These are phyloP conservation scores for Trinectes maculatus DNA, from an alignment of 2,113 vertebrate species.

Conservation along the genomic window DNA sequence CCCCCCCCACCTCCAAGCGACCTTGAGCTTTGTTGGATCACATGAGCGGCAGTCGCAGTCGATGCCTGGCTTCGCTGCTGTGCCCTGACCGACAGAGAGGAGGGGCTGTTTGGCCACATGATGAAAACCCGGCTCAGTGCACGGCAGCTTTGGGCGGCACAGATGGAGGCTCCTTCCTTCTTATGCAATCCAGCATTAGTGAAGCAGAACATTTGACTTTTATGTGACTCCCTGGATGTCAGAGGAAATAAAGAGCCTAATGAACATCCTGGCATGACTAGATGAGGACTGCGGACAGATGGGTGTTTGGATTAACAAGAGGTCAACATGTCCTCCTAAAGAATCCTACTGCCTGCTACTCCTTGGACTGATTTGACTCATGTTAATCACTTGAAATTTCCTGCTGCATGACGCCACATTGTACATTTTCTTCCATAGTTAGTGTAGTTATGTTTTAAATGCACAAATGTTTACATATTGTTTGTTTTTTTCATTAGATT, in stretches of 20 bases:
- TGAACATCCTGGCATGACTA: conserved; percentile 16
- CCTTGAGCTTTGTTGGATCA: conserved; percentile 32
- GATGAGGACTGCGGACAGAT: conserved; percentile 17
- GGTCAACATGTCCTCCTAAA: background rate
- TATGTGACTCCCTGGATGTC: conserved; percentile 38
- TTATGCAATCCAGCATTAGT: conserved; percentile 56
- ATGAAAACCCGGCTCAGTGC: conserved; percentile 35
- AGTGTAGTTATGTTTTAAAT: background rate
- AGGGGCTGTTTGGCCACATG: conserved; percentile 24
- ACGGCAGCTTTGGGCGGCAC: conserved; percentile 38
- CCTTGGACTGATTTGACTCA: background rate
- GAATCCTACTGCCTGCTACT: background rate
- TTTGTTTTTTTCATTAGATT: background rate
- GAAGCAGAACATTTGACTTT: conserved; percentile 45
- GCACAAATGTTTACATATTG: conserved; percentile 10
- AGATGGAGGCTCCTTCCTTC: conserved; percentile 54
- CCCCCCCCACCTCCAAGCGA: background rate
- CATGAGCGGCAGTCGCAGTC: conserved; percentile 1
- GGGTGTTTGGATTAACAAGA: background rate
- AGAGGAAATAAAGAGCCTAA: conserved; percentile 37
- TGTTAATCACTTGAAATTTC: too few species aligned
- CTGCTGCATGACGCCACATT: conserved; percentile 7
- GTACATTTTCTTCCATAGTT: conserved; percentile 5
- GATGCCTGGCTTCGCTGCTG: background rate
- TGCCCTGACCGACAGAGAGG: background rate